phyloP scores from a whole-genome alignment of 1,140 invertebrate species.

The Heterodera carotae region DNA sequence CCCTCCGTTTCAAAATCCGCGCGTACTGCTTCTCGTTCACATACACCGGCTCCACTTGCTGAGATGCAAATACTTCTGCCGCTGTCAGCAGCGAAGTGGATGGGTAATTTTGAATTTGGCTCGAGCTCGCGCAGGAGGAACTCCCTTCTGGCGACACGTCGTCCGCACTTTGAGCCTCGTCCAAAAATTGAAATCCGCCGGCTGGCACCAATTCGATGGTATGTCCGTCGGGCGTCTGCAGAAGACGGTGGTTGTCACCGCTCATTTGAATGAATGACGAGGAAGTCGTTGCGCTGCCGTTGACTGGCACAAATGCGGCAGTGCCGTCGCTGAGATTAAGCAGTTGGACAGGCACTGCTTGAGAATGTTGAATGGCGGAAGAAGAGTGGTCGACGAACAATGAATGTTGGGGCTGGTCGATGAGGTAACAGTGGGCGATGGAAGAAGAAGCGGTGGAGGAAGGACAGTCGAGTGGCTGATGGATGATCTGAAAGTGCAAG shows the following conservation, averaged over 20 bases:
- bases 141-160: not conserved
- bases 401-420: not conserved
- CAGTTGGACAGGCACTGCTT: slow-evolving; percentile 36
- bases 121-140: not conserved
- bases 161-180: not conserved
- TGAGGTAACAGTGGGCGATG: not conserved
- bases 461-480: too few species aligned
- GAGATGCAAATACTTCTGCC: slow-evolving; percentile 60
- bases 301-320: slow-evolving; percentile 29
- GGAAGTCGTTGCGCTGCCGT: not conserved
- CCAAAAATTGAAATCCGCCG: not conserved
- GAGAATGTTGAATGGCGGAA: not conserved
- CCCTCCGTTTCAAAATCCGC: slow-evolving; percentile 81
- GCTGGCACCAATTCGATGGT: slow-evolving; percentile 13
- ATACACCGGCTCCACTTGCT: slow-evolving; percentile 86
- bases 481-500: too few species aligned
- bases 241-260: not conserved
- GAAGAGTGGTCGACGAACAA: not conserved
- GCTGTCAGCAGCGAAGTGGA: not conserved
- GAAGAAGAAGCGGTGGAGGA: not conserved
- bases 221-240: not conserved
- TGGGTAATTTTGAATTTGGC: not conserved
- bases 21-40: slow-evolving; percentile 99
- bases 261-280: slow-evolving; percentile 16
- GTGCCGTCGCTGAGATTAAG: slow-evolving; percentile 32